A percentile compares a stretch with the other conserved stretches of the same genome.
Conservation (phyloP, 2,797 vertebrate species). For the Cheirogaleus major region DNA sequence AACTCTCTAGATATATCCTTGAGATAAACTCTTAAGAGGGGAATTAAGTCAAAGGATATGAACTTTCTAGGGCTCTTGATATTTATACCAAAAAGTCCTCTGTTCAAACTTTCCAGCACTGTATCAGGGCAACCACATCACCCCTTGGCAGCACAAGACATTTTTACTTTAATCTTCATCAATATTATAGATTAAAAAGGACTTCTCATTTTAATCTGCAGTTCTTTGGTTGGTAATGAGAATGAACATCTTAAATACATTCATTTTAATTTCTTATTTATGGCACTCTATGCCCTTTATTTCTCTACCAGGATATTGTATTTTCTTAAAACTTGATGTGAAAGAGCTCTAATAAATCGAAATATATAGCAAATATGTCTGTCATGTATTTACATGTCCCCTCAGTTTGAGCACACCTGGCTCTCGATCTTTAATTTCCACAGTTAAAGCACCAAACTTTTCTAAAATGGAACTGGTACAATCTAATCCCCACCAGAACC, state of each 20-base stretch:
- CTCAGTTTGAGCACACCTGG: slow-evolving; percentile 29
- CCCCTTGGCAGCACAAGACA: not conserved
- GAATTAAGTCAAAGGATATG: not conserved
- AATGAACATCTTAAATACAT: not conserved
- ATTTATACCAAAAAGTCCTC: not conserved
- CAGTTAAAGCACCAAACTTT: slow-evolving; percentile 4
- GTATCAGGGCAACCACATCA: not conserved
- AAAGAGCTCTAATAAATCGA: not conserved
- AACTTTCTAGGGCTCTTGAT: slow-evolving; percentile 12
- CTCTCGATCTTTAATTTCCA: not conserved
- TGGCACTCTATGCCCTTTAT: not conserved
- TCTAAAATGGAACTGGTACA: not conserved
- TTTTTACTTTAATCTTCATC: not conserved
- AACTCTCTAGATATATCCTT: slow-evolving; percentile 1
- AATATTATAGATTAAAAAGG: not conserved
- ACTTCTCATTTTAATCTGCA: not conserved
- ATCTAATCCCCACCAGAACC: not conserved
- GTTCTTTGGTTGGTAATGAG: not conserved
- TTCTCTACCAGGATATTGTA: not conserved
- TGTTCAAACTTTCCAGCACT: slow-evolving; percentile 22
- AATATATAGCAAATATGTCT: not conserved
- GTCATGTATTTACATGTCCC: not conserved
- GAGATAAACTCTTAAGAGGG: not conserved
- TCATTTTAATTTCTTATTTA: slow-evolving; percentile 26
- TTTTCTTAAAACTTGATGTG: not conserved